Percentiles rank a stretch among this genome's conserved stretches.
Conservation (phyloP, 2,888 invertebrate species). For the Apodemia duryi region DNA sequence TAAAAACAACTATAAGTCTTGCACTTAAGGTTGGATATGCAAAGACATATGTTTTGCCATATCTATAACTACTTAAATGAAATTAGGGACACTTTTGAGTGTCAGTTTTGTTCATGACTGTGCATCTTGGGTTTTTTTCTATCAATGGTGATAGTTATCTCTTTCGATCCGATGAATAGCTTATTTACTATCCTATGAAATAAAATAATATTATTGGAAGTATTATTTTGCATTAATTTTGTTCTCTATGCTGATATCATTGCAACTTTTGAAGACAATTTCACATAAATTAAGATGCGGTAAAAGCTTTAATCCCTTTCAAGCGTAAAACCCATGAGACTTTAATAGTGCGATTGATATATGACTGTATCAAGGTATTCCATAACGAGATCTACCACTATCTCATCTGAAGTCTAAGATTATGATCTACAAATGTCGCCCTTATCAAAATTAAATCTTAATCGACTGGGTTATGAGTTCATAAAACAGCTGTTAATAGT, state of each 20-base stretch:
- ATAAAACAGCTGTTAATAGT: slow-evolving; percentile 71
- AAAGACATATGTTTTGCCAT: no score
- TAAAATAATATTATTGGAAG: no score
- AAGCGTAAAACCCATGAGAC: not conserved
- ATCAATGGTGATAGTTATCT: no score
- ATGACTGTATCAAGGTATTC: slow-evolving; percentile 13
- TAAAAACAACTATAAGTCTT: no score
- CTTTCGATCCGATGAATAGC: no score
- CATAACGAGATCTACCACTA: slow-evolving; percentile 1
- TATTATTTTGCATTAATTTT: no score
- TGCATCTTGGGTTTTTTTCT: no score
- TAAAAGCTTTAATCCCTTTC: not conserved
- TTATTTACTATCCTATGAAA: no score
- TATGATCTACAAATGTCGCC: slow-evolving; percentile 45
- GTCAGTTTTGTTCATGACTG: no score
- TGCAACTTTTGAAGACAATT: not conserved
- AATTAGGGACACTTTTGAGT: no score
- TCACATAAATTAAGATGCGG: not conserved
- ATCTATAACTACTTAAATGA: no score
- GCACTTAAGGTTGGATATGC: no score
- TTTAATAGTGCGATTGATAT: slow-evolving; percentile 11
- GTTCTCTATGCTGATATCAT: not conserved
- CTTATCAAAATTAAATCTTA: slow-evolving; percentile 75
- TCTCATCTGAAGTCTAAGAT: slow-evolving; percentile 12
- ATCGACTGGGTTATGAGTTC: slow-evolving; percentile 62